Conservation (phyloP, 1,140 invertebrate genomes). For the Trichoplusia ni region DNA sequence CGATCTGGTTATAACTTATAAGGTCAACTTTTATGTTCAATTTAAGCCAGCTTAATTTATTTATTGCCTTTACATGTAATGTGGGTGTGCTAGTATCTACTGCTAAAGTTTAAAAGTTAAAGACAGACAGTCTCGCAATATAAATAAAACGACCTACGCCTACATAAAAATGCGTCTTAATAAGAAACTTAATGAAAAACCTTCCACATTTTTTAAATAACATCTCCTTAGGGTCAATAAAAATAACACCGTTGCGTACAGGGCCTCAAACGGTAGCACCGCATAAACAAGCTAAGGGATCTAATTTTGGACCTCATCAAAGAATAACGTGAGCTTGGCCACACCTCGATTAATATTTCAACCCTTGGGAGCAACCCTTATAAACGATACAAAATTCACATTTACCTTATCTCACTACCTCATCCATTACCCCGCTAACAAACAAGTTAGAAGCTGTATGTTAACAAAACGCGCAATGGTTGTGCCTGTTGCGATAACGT, state of each 20-base stretch:
- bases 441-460: not conserved
- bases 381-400: not conserved
- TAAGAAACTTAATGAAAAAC: not conserved
- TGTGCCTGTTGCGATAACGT: not conserved
- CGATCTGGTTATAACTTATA: no score
- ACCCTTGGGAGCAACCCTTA: slow-evolving; percentile 5
- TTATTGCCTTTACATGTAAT: no score
- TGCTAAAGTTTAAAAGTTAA: no score
- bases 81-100: no score
- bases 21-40: no score
- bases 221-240: not conserved
- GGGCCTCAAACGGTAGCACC: not conserved
- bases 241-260: not conserved
- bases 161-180: no score
- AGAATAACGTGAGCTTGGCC: slow-evolving; percentile 1
- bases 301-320: slow-evolving; percentile 36
- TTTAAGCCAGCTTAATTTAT: no score
- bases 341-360: slow-evolving; percentile 27
- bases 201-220: not conserved
- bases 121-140: no score
- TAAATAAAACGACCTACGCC: no score
- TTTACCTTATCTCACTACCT: not conserved
- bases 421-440: not conserved
- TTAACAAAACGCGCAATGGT: not conserved
- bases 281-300: slow-evolving; percentile 13